These are phyloP conservation scores for Cepaea nemoralis DNA, from an alignment of 1,140 invertebrate species.

Conservation along the genomic window DNA sequence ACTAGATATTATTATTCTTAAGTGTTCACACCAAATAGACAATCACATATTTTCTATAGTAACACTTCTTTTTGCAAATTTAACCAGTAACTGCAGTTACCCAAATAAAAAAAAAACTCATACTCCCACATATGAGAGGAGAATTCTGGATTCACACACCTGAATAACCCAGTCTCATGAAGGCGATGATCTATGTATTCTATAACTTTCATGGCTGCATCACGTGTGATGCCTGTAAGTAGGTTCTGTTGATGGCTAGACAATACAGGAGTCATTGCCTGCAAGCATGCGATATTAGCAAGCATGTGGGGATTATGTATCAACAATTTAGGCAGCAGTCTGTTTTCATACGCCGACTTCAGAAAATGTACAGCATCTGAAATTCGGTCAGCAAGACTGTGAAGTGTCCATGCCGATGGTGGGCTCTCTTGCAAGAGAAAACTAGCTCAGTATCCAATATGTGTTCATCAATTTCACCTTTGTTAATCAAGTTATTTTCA, in stretches of 20 bases:
- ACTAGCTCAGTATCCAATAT: constrained; percentile 56
- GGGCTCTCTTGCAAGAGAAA: constrained; percentile 61
- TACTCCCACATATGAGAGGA: constrained; percentile 66
- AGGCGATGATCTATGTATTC: constrained; percentile 54
- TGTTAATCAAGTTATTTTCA: constrained; percentile 52
- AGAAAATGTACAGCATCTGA: constrained; percentile 63
- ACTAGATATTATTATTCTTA: too few species aligned
- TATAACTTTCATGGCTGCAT: constrained; percentile 51
- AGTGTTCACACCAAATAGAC: too few species aligned
- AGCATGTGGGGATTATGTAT: constrained; percentile 59
- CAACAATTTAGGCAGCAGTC: constrained; percentile 59
- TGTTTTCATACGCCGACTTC: constrained; percentile 50
- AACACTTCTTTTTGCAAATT: too few species aligned
- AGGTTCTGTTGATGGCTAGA: constrained; percentile 57
- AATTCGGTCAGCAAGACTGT: constrained; percentile 53
- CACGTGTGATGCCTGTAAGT: constrained; percentile 46
- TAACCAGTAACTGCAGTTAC: too few species aligned
- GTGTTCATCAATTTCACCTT: constrained; percentile 51
- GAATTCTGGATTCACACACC: constrained; percentile 62
- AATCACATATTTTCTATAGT: too few species aligned
- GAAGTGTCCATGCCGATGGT: constrained; percentile 54
- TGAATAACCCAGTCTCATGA: constrained; percentile 52
- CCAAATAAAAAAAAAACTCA: constrained; percentile 65
- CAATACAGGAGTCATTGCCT: constrained; percentile 46
- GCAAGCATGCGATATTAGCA: constrained; percentile 55